Conservation (phyloP, 2,113 vertebrate genomes). For the Ahaetulla prasina region DNA sequence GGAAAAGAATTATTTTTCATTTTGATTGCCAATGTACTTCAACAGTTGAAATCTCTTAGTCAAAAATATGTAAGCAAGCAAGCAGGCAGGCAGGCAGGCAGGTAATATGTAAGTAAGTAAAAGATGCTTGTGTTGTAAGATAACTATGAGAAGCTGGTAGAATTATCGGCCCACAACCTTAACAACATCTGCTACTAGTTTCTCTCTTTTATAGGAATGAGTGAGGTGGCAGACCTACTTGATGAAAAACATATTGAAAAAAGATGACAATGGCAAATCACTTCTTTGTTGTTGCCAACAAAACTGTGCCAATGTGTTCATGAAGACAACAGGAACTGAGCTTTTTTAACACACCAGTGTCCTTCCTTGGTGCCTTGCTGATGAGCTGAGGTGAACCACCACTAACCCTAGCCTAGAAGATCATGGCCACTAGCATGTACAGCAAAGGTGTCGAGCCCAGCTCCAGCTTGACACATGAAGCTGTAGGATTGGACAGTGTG, state of each 20-base stretch:
- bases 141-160: neutral
- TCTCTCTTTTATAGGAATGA: neutral
- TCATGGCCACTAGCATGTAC: too few species aligned
- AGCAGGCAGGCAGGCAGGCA: too few species aligned
- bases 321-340: neutral
- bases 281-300: neutral
- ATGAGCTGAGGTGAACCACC: neutral
- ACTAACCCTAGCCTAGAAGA: neutral
- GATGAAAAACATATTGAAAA: neutral
- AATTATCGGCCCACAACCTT: neutral
- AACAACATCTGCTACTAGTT: neutral
- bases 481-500: too few species aligned
- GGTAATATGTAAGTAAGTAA: neutral
- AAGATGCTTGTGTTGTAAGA: neutral
- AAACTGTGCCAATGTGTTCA: neutral
- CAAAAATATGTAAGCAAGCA: neutral
- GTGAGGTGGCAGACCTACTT: neutral
- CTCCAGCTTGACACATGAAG: too few species aligned
- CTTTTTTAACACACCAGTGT: neutral
- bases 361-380: neutral
- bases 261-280: neutral
- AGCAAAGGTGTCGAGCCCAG: too few species aligned
- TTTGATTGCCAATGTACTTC: neutral
- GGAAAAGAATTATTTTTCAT: neutral
- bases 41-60: neutral